Evolutionary conservation across 2,888 invertebrate genomes (phyloP).

Genomic region (Molorchus minor): DNA sequence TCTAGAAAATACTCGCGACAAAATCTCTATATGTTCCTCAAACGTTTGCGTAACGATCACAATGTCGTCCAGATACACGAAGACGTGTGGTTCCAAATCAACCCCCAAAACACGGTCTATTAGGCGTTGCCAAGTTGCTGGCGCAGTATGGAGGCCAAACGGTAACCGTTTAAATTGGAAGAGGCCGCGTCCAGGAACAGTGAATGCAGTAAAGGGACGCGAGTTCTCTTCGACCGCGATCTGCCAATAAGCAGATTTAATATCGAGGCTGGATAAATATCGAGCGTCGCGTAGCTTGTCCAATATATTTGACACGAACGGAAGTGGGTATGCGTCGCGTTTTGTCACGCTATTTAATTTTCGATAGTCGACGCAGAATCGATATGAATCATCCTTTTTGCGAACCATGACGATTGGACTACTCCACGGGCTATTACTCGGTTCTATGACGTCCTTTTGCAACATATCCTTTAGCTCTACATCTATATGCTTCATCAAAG

Average conservation of each 20-base stretch:
- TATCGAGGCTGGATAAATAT: neutral
- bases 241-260: slow-evolving; percentile 1
- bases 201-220: neutral
- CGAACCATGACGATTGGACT: slow-evolving; percentile 15
- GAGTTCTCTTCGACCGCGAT: neutral
- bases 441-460: slow-evolving; percentile 43
- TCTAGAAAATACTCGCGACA: slow-evolving; percentile 18
- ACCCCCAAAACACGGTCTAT: slow-evolving; percentile 13
- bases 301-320: slow-evolving; percentile 21
- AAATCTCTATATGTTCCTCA: slow-evolving; percentile 7
- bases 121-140: slow-evolving; percentile 12
- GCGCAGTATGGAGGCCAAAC: neutral
- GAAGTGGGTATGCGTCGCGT: slow-evolving; percentile 27
- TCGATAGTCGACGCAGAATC: slow-evolving; percentile 7
- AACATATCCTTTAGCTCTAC: slow-evolving; percentile 41
- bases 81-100: slow-evolving; percentile 27
- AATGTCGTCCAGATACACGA: slow-evolving; percentile 29
- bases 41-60: slow-evolving; percentile 20
- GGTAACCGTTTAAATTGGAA: neutral
- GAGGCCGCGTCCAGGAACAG: neutral
- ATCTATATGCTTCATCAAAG: slow-evolving; percentile 28
- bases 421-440: slow-evolving; percentile 51
- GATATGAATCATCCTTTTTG: slow-evolving; percentile 20
- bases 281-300: slow-evolving; percentile 4
- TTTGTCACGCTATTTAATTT: too few species aligned